Evolutionary conservation across 1,140 invertebrate species (phyloP).

Genomic region (Neomicropteryx cornuta): DNA sequence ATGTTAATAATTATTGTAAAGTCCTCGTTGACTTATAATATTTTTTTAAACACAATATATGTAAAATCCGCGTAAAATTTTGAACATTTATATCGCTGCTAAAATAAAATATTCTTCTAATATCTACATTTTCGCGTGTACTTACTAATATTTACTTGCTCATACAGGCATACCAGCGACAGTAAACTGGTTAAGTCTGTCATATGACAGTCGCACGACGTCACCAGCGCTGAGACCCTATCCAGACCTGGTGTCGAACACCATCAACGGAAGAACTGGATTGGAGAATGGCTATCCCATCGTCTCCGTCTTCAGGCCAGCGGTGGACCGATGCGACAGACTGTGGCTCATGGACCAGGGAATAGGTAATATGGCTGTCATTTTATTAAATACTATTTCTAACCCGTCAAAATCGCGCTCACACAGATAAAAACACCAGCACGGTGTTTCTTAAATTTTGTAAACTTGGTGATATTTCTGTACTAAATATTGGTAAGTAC

Average conservation of each 20-base stretch:
- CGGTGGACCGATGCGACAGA: slow-evolving; percentile 48
- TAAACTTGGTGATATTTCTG: too few species aligned
- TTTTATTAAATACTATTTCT: slow-evolving; percentile 37
- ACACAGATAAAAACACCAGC: slow-evolving; percentile 50
- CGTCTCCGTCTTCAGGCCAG: slow-evolving; percentile 41
- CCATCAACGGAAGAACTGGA: slow-evolving; percentile 30
- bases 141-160: too few species aligned
- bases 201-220: too few species aligned
- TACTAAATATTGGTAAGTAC: too few species aligned
- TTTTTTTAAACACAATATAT: too few species aligned
- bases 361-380: slow-evolving; percentile 43
- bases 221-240: slow-evolving; percentile 50
- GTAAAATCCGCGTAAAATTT: too few species aligned
- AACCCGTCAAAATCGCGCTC: slow-evolving; percentile 44
- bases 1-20: too few species aligned
- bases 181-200: slow-evolving; percentile 39
- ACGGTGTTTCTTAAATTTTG: slow-evolving; percentile 50
- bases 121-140: too few species aligned
- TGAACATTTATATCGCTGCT: too few species aligned
- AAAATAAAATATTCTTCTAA: too few species aligned
- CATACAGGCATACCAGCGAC: slow-evolving; percentile 40
- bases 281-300: slow-evolving; percentile 24
- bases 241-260: slow-evolving; percentile 57
- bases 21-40: too few species aligned
- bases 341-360: slow-evolving; percentile 55